Evolutionary conservation across 2,888 invertebrate genomes (phyloP), one percentile per base, ranked within the genome.

Genomic region (Nomada ruficornis): DNA sequence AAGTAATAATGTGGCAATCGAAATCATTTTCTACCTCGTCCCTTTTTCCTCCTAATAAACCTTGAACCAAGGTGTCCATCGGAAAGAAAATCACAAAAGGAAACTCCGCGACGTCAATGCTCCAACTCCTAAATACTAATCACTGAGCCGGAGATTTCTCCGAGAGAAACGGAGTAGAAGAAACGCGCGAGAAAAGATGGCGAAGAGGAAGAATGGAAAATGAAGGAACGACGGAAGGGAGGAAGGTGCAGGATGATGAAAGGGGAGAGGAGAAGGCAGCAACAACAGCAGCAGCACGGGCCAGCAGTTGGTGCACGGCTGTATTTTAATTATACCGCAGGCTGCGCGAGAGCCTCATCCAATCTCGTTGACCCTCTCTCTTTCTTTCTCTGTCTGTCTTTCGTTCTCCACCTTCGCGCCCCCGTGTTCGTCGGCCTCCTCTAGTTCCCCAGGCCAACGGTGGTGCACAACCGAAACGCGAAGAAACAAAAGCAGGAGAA

Each of bases 281-380:
- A 87, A 60, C 70, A 72, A 85, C 86, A 84, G 85, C 87, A 83
- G 88, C 88, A 89, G 85, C 89, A 88, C 86, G 84, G 89, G 87
- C 89, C 83, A 87, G 88, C 90, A 90, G 92, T 91, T 92, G 92
- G 92, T 92, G 91, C 89, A 91, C 91, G 92, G 89, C 92, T 93
- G 93, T 93, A 92, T 93, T 93, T 89, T 89, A 89, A 89, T 89
- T 89, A 89, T 89, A 89, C 89, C 86, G 84, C 89, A 90, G 88
- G 82, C 89, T 88, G 85, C 83, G 82, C 84, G 84, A 90, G 85
- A 88, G 85, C 88, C 89, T 88, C 90, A 89, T 89, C 89, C 89
- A 89, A 89, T 89, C 89, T 89, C 89, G 84, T 88, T 86, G 87
- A 74, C 83, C 80, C 76, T 88, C 86, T 89, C 88, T 83, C 74